Evolutionary conservation across 35 echinoderm and acorn worm genomes (phyloP).

Genomic region (Patiria miniata): DNA sequence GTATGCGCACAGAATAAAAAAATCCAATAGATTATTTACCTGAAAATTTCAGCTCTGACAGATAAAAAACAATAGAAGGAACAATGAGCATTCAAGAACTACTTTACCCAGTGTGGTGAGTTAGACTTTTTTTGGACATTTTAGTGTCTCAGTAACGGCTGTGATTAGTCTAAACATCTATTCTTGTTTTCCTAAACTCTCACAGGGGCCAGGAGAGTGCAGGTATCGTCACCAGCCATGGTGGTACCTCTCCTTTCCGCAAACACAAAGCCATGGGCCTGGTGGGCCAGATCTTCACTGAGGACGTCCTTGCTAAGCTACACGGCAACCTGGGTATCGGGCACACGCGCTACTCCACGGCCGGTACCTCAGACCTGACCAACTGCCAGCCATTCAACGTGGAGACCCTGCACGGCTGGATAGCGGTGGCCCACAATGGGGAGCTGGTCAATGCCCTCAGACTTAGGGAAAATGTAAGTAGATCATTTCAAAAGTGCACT

Average conservation of each 20-base stretch:
- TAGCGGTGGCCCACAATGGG: slow-evolving; percentile 90
- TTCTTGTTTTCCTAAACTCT: background rate
- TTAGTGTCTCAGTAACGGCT: too few relatives aligned
- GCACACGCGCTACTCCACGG: slow-evolving; percentile 91
- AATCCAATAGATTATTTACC: too few relatives aligned
- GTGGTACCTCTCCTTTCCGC: slow-evolving; percentile 48
- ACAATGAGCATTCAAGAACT: too few relatives aligned
- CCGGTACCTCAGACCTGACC: slow-evolving; percentile 67
- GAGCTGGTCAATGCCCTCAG: slow-evolving; percentile 78
- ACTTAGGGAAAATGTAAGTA: slow-evolving; percentile 70
- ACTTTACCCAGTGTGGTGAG: too few relatives aligned
- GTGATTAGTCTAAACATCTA: too few relatives aligned
- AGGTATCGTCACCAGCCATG: slow-evolving; percentile 82
- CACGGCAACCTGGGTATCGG: slow-evolving; percentile 87
- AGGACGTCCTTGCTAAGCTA: slow-evolving; percentile 72
- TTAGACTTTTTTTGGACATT: too few relatives aligned
- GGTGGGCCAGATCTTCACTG: slow-evolving; percentile 81
- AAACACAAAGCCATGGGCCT: slow-evolving; percentile 96
- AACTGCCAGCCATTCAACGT: slow-evolving; percentile 99
- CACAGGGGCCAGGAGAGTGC: slow-evolving; percentile 95
- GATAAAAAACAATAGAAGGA: too few relatives aligned
- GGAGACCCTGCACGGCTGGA: slow-evolving; percentile 91
- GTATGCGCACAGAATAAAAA: too few relatives aligned
- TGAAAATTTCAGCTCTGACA: too few relatives aligned
- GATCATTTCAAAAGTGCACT: too few relatives aligned